Percentiles rank a stretch among this genome's conserved stretches.
phyloP scores from a whole-genome alignment of 2,797 vertebrate species.

The Dicrostonyx torquatus region DNA sequence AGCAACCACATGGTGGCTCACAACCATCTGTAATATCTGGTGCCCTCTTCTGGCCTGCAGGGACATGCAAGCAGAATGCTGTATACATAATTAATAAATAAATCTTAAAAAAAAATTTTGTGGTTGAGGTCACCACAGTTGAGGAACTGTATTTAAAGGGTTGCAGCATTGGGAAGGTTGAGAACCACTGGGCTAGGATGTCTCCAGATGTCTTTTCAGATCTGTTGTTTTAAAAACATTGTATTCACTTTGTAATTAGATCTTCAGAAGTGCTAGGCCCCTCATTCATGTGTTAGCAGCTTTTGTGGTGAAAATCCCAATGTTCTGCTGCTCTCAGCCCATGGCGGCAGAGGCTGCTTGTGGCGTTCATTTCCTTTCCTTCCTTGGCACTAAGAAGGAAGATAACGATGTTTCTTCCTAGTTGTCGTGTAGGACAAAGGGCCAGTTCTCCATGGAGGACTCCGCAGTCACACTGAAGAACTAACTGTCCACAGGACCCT shows the following conservation, averaged over 20 bases:
- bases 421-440: neutral
- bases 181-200: neutral
- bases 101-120: neutral
- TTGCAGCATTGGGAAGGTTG: neutral
- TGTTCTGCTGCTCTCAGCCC: neutral
- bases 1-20: too few species aligned
- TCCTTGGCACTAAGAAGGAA: neutral
- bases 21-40: too few species aligned
- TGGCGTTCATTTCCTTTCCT: neutral
- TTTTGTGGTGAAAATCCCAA: neutral
- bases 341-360: neutral
- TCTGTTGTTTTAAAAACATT: neutral
- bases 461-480: neutral
- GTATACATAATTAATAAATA: too few species aligned
- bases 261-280: neutral
- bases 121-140: neutral
- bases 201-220: neutral
- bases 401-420: neutral
- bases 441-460: neutral
- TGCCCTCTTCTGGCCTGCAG: too few species aligned
- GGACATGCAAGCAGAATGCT: too few species aligned
- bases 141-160: neutral
- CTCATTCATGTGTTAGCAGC: neutral
- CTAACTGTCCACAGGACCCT: neutral
- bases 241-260: neutral